A percentile compares a stretch with the other conserved stretches of the same genome.
Evolutionary conservation across 2,113 vertebrate species (phyloP).

Genomic region (Caranx ignobilis): DNA sequence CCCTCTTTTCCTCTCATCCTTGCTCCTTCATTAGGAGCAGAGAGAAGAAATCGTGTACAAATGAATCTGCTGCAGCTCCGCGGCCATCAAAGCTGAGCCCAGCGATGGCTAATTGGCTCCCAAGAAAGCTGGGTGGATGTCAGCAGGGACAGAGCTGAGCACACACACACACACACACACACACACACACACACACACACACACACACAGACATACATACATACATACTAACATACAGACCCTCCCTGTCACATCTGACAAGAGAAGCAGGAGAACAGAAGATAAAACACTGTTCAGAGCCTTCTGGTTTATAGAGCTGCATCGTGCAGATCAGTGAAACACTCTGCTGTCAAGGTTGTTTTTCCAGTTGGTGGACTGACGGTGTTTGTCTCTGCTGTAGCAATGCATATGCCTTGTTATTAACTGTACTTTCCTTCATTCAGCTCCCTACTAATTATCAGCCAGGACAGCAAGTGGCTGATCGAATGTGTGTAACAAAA

Average conservation of each 20-base stretch:
- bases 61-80: conserved; percentile 42
- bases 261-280: conserved; percentile 17
- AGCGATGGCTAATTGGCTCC: conserved; percentile 72
- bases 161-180: conserved; percentile 7
- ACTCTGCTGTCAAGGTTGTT: conserved; percentile 13
- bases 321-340: conserved; percentile 30
- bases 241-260: conserved; percentile 51
- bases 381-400: conserved; percentile 11
- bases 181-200: conserved; percentile 31
- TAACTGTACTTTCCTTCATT: background rate
- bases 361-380: conserved; percentile 4
- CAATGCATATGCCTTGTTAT: background rate
- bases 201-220: background rate
- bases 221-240: background rate
- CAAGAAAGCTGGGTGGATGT: conserved; percentile 56
- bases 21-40: conserved; percentile 60
- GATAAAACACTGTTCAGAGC: conserved; percentile 12
- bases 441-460: background rate
- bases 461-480: too few species aligned
- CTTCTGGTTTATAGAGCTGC: conserved; percentile 10
- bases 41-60: conserved; percentile 36
- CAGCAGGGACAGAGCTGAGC: conserved; percentile 36
- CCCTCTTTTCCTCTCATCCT: conserved; percentile 5
- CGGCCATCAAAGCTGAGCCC: conserved; percentile 46
- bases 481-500: too few species aligned